Percentiles rank a stretch among this genome's conserved stretches.
phyloP scores from a whole-genome alignment of 2,888 invertebrate genomes.

The Cephalotes varians region DNA sequence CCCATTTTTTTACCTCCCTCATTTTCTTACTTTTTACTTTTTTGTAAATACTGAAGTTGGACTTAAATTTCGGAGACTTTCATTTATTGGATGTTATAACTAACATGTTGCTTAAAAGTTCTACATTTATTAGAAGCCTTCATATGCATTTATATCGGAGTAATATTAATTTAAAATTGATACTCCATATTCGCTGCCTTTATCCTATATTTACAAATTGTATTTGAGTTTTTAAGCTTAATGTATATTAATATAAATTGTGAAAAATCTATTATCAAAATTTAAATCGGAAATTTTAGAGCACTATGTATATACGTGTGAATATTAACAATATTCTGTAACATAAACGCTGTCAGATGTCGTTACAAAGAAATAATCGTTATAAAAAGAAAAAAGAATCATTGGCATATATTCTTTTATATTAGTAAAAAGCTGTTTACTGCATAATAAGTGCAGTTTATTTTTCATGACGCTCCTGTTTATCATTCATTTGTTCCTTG shows the following conservation, averaged over 20 bases:
- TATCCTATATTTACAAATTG: neutral
- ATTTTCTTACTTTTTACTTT: too few species aligned
- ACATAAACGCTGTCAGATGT: neutral
- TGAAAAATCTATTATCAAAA: neutral
- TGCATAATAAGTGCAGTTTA: neutral
- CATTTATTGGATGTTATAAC: too few species aligned
- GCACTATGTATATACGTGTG: neutral
- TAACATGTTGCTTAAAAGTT: too few species aligned
- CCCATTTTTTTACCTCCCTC: too few species aligned
- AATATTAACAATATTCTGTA: neutral
- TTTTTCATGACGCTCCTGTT: neutral
- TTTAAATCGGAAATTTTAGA: neutral
- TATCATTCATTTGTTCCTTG: neutral
- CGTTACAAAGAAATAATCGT: neutral
- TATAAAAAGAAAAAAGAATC: neutral
- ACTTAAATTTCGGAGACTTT: too few species aligned
- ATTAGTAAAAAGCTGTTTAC: neutral
- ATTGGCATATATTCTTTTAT: neutral
- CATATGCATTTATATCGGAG: too few species aligned
- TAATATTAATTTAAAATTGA: too few species aligned
- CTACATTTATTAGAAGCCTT: too few species aligned
- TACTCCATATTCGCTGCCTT: too few species aligned
- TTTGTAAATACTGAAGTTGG: too few species aligned
- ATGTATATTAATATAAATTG: slow-evolving; percentile 1
- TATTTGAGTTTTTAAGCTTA: neutral